Evolutionary conservation across 1,140 invertebrate genomes (phyloP), one percentile per base, ranked within the genome.

Genomic region (Laupala kohalensis): DNA sequence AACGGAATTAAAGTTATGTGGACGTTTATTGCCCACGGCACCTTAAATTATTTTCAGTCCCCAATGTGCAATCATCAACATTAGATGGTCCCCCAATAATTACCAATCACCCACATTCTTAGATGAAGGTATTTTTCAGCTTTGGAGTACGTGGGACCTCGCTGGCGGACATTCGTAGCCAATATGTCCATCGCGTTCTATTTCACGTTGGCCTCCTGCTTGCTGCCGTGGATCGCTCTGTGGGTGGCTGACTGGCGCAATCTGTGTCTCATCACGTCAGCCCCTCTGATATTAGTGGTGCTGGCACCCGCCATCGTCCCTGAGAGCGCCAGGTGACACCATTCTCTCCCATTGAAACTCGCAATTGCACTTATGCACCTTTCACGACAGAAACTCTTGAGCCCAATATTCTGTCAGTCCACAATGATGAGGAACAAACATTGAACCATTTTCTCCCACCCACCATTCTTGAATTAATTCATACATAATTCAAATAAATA

Each of bases 101-200:
- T 53, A 53, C 37, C 1, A 4, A 53, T 53, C 1, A 19, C 19
- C 19, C 37, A 4, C 37, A 2, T 13, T 53, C 1, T 53, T 53
- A 53, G n/a, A n/a, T n/a, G n/a, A n/a, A 76, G 75, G 71, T 75
- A 74, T 15, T 74, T 83, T 83, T 19, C 79, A 93, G 92, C 93
- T 37, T 78, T 95, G 72, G 92, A 95, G 79, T 95, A 94, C 79
- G 91, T 93, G 5, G 92, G 92, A 25, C 92, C 92, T 69, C 90
- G 91, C 82, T 93, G 91, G 87, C 82, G 92, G 4, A 95, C 92
- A 0, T 91, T 94, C 76, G 92, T 94, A 0, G 92, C 92, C 15
- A 94, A 94, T 79, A 92, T 94, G 89, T 92, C 92, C 1, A 94
- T 95, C 71, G 93, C 92, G 0, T 83, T 94, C 15, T 95, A 94